Evolutionary conservation across 2,888 invertebrate genomes (phyloP), one percentile per base, ranked within the genome.

Genomic region (Dyspetes luteomarginatus): DNA sequence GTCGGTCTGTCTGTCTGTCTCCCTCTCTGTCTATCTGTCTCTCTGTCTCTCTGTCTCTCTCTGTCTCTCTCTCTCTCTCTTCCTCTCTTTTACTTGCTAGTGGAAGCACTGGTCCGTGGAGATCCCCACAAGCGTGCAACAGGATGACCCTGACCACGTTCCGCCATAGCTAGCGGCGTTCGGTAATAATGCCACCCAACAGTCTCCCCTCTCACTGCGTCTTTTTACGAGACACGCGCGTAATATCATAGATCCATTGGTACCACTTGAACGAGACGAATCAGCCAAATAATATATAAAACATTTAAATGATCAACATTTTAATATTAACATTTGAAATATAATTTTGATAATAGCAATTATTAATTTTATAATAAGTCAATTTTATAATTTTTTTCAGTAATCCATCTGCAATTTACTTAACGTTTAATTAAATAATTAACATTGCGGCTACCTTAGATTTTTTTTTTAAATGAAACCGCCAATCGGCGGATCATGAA

Each of bases 101-200:
- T 85, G 88, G 88, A 90, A 89, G 87, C 85, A 86, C 55, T 81
- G 36, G 75, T 68, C 77, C 82, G 82, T 78, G 69, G 65, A 69
- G 36, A 55, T 58, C 26, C 65, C 58, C 64, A 28, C 50, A 69
- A 84, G 88, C 67, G 67, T 88, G 88, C 88, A 90, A 90, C 89
- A 88, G 86, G 83, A 65, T 88, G 90, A 89, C 90, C 90, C 86
- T 90, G 90, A 90, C 88, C 90, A 90, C 85, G 72, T 89, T 90
- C 89, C 86, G 86, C 85, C 88, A 89, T 85, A 72, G 67, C 67
- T 77, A 68, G 78, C 43, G 12, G 65, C 68, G 77, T 74, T 78
- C 65, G 69, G 77, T 74, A 78, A 74, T 81, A 74, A 12, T 36
- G 7, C 12, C 12, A n/a, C 58, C 26, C 65, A 24, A 24, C 15